Conservation (phyloP, 2,888 invertebrate species). For the Acleris cristana region DNA sequence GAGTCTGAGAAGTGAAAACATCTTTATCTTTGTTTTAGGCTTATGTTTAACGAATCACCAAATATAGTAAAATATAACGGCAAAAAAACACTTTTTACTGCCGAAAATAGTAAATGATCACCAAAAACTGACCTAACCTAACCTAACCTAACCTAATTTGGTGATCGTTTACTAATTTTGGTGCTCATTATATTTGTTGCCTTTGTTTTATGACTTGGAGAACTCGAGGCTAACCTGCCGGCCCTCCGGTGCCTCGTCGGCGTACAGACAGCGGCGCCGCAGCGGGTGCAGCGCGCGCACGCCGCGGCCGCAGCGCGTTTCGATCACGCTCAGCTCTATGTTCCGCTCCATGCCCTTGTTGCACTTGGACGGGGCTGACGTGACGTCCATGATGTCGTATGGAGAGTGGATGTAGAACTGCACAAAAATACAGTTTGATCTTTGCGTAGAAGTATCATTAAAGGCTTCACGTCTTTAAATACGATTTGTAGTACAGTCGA, state of each 20-base stretch:
- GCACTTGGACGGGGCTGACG: constrained; percentile 58
- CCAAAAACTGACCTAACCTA: too few species aligned
- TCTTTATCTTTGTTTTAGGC: too few species aligned
- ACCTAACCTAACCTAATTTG: too few species aligned
- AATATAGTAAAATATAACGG: too few species aligned
- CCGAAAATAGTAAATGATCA: too few species aligned
- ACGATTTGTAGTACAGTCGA: too few species aligned
- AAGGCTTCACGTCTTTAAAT: neutral
- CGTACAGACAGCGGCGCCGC: constrained; percentile 82
- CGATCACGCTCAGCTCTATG: constrained; percentile 67
- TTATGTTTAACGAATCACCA: too few species aligned
- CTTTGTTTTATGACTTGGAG: too few species aligned
- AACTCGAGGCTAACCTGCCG: constrained; percentile 49
- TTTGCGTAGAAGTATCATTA: neutral
- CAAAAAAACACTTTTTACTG: too few species aligned
- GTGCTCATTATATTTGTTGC: too few species aligned
- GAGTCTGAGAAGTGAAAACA: too few species aligned
- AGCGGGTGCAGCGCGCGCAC: constrained; percentile 70
- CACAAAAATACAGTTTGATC: constrained; percentile 17
- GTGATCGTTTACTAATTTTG: too few species aligned
- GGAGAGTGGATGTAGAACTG: constrained; percentile 85
- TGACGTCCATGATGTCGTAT: constrained; percentile 81
- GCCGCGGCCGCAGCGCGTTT: constrained; percentile 75
- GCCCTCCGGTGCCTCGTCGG: constrained; percentile 70
- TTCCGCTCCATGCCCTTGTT: constrained; percentile 62